These are phyloP conservation scores for Euura saliciscinereae DNA, from an alignment of 1,140 invertebrate species.

Conservation along the genomic window DNA sequence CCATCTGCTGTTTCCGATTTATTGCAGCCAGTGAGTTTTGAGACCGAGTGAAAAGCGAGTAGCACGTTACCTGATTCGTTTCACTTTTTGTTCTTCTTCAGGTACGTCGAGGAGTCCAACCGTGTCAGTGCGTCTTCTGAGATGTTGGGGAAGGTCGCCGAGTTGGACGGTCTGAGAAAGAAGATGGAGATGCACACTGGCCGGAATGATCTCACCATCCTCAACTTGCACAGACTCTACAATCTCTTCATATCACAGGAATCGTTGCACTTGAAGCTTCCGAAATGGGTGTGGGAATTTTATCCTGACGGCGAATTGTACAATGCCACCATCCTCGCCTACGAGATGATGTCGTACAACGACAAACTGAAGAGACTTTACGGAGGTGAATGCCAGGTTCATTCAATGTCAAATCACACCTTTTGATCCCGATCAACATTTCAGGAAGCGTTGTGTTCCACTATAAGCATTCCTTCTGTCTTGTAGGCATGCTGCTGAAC, in stretches of 20 bases:
- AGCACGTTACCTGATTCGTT: too few species aligned
- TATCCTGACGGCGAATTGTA: conserved; percentile 55
- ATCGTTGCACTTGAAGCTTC: conserved; percentile 35
- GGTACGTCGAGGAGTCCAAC: conserved; percentile 29
- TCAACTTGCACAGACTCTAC: conserved; percentile 59
- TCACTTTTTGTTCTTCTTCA: neutral
- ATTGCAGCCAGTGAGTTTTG: conserved; percentile 17
- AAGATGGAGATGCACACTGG: conserved; percentile 46
- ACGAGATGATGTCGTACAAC: conserved; percentile 52
- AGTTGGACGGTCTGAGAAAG: conserved; percentile 53
- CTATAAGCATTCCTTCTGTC: neutral
- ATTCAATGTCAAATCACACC: neutral
- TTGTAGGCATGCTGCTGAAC: conserved; percentile 60
- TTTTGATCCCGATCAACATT: too few species aligned
- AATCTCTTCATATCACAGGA: conserved; percentile 59
- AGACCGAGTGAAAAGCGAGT: too few species aligned
- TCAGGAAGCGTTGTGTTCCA: neutral
- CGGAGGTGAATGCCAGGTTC: conserved; percentile 44
- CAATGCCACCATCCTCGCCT: conserved; percentile 59
- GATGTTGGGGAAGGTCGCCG: conserved; percentile 55
- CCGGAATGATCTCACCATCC: conserved; percentile 55
- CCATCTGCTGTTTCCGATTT: conserved; percentile 36
- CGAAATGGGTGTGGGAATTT: conserved; percentile 56
- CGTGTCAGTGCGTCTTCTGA: neutral
- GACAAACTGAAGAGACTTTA: conserved; percentile 51